Evolutionary conservation across 2,113 vertebrate genomes (phyloP).

Genomic region (Uria aalge): DNA sequence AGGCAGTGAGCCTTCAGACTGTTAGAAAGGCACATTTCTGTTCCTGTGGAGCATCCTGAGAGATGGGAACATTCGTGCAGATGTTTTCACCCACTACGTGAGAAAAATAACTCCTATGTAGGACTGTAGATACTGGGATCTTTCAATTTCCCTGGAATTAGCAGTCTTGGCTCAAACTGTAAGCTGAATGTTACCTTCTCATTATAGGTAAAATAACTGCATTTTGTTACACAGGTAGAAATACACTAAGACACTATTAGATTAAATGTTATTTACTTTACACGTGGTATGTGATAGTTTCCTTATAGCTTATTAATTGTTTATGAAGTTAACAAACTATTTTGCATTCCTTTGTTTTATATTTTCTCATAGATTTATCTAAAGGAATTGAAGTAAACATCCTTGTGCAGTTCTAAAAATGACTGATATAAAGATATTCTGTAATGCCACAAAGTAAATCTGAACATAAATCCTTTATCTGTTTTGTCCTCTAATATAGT

Average conservation of each 20-base stretch:
- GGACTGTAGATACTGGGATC: background rate
- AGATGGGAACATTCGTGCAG: background rate
- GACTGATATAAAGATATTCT: background rate
- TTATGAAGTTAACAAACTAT: background rate
- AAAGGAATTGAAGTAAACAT: background rate
- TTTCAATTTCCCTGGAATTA: background rate
- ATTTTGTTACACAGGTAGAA: background rate
- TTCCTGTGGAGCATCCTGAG: background rate
- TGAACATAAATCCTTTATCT: background rate
- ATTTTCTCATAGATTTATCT: background rate
- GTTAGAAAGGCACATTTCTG: background rate
- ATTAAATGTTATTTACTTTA: background rate
- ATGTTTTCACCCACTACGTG: background rate
- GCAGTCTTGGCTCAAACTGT: background rate
- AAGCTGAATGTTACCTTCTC: background rate
- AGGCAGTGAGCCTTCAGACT: background rate
- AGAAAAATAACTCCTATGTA: background rate
- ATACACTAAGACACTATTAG: background rate
- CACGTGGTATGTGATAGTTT: background rate
- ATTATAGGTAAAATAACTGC: background rate
- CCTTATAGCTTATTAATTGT: background rate
- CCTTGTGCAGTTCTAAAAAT: background rate
- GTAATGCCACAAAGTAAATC: background rate
- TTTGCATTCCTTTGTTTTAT: background rate
- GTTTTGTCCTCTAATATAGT: background rate